A percentile compares a stretch with the other conserved stretches of the same genome.
phyloP scores from a whole-genome alignment of 2,888 invertebrate genomes.

The Nomada goodeniana region DNA sequence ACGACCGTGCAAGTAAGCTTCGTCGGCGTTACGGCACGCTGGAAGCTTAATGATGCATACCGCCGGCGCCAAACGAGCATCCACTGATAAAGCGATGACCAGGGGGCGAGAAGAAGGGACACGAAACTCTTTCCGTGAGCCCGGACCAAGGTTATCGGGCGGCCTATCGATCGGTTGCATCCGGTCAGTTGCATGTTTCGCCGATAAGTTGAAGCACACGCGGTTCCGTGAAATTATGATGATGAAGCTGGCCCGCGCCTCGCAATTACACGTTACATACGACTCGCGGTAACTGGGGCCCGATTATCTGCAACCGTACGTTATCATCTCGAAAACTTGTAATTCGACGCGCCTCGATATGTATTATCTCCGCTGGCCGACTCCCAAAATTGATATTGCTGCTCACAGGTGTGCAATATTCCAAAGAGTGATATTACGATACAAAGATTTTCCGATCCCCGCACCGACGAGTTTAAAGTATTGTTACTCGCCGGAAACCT shows the following conservation, averaged over 20 bases:
- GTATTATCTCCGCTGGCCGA: too few relatives aligned
- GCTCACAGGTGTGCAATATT: too few relatives aligned
- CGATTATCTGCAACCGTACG: neutral
- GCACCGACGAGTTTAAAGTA: too few relatives aligned
- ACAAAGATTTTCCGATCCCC: too few relatives aligned
- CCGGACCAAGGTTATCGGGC: conserved; percentile 69
- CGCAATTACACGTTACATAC: conserved; percentile 3
- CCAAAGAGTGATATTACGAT: too few relatives aligned
- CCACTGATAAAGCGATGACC: conserved; percentile 77
- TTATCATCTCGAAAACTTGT: neutral
- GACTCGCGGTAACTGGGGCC: neutral
- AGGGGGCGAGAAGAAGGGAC: conserved; percentile 68
- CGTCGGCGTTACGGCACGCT: conserved; percentile 74
- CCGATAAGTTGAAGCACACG: conserved; percentile 54
- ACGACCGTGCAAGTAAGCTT: conserved; percentile 71
- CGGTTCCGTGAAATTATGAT: conserved; percentile 41
- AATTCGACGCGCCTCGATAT: too few relatives aligned
- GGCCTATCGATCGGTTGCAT: conserved; percentile 64
- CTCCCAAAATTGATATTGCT: too few relatives aligned
- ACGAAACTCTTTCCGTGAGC: conserved; percentile 66
- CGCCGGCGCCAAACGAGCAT: conserved; percentile 75
- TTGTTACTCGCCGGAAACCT: too few relatives aligned
- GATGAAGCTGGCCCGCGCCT: neutral
- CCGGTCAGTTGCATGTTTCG: conserved; percentile 59
- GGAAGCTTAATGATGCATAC: conserved; percentile 77